Evolutionary conservation across 1,140 invertebrate species (phyloP).

Genomic region (Leptopilina boulardi): DNA sequence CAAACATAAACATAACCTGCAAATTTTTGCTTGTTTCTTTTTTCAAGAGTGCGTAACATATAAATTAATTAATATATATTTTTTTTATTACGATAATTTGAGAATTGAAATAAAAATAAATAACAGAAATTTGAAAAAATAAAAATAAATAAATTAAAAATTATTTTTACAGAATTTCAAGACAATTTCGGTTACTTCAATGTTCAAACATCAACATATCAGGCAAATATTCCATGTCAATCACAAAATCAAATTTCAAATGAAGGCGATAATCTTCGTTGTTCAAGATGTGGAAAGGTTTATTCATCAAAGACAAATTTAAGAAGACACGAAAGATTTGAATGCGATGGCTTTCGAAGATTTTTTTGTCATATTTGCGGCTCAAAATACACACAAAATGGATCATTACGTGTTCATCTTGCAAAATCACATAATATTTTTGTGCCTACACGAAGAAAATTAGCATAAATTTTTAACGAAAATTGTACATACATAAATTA

Average conservation of each 20-base stretch:
- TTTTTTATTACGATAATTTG: no score
- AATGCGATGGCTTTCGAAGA: slow-evolving; percentile 75
- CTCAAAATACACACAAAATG: slow-evolving; percentile 73
- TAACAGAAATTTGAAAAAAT: no score
- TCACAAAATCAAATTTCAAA: not conserved
- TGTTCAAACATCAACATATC: not conserved
- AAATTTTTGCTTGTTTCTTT: no score
- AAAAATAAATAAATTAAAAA: slow-evolving; percentile 1
- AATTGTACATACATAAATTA: not conserved
- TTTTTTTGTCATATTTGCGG: slow-evolving; percentile 74
- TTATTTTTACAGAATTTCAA: slow-evolving; percentile 9
- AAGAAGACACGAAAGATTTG: slow-evolving; percentile 75
- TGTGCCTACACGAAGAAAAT: slow-evolving; percentile 56
- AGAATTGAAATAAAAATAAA: not conserved
- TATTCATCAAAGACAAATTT: slow-evolving; percentile 74
- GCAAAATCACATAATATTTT: slow-evolving; percentile 60
- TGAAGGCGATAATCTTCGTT: slow-evolving; percentile 46
- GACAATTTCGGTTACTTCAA: not conserved
- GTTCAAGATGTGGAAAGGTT: slow-evolving; percentile 70
- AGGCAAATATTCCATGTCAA: not conserved
- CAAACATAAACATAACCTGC: no score
- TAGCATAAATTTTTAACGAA: not conserved
- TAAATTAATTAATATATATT: no score
- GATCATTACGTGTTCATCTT: slow-evolving; percentile 70
- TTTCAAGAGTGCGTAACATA: no score